Evolutionary conservation across 2,113 vertebrate genomes (phyloP).

Genomic region (Mustelus asterias): DNA sequence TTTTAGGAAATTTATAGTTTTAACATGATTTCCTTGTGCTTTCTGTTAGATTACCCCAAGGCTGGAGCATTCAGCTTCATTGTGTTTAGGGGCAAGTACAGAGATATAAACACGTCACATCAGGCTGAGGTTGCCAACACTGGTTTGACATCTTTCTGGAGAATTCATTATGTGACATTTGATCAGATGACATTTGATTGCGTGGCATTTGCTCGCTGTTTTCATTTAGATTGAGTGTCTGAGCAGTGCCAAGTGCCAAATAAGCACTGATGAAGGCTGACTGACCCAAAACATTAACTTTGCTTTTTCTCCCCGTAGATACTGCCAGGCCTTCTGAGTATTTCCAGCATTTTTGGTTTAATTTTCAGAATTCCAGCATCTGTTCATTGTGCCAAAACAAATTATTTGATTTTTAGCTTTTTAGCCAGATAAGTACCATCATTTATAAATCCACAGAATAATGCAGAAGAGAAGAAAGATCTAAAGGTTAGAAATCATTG

Average conservation of each 20-base stretch:
- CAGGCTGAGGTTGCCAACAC: not conserved
- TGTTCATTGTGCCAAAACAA: not conserved
- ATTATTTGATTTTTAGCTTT: not conserved
- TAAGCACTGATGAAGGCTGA: not conserved
- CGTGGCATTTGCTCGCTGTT: not conserved
- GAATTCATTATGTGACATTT: not conserved
- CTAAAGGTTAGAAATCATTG: not conserved
- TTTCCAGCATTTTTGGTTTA: not conserved
- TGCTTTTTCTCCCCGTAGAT: not conserved
- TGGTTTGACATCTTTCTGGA: not conserved
- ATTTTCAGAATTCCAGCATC: too few species aligned
- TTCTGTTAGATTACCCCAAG: not conserved
- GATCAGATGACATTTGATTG: not conserved
- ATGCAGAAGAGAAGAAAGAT: not conserved
- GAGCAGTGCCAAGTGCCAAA: not conserved
- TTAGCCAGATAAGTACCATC: not conserved
- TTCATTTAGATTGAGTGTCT: not conserved
- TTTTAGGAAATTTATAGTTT: not conserved
- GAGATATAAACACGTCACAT: not conserved
- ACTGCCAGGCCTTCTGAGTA: not conserved
- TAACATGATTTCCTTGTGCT: not conserved
- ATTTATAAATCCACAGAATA: not conserved
- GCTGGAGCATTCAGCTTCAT: not conserved
- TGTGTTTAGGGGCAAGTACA: not conserved
- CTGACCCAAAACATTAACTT: not conserved